phyloP scores from a whole-genome alignment of 2,113 vertebrate genomes.

The Dolichotis patagonum region DNA sequence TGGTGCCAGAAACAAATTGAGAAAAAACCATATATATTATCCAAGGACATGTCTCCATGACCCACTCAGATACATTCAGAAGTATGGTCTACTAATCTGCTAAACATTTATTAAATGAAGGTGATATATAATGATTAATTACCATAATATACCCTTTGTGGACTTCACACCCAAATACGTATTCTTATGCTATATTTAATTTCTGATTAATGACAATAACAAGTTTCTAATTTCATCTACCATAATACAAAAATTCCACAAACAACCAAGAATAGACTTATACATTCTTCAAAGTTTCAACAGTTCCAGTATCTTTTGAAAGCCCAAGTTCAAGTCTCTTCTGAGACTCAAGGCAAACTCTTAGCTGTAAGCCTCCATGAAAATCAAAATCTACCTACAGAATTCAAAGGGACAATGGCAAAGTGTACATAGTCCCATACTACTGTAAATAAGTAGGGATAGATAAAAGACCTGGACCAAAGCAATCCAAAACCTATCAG shows the following conservation, averaged over 20 bases:
- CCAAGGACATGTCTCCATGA: not conserved
- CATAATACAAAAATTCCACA: not conserved
- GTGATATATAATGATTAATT: not conserved
- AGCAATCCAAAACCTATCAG: too few species aligned
- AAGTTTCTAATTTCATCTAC: not conserved
- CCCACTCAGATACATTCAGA: not conserved
- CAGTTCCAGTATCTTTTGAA: not conserved
- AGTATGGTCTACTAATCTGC: too few species aligned
- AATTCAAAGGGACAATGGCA: too few species aligned
- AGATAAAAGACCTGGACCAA: too few species aligned
- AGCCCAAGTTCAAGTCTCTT: not conserved
- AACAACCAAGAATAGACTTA: not conserved
- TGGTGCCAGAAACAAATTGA: too few species aligned
- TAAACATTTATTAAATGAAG: not conserved
- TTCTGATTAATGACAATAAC: not conserved
- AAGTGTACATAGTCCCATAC: too few species aligned
- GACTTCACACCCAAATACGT: not conserved
- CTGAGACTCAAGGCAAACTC: too few species aligned
- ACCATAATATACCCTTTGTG: not conserved
- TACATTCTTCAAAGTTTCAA: not conserved
- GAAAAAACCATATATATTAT: not conserved
- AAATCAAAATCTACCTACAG: too few species aligned
- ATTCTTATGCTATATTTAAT: not conserved
- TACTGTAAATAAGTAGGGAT: too few species aligned
- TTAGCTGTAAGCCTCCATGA: too few species aligned